Base-by-base conservation (phyloP, 1,140 invertebrate genomes). In the Drosophila pectinifera region DNA sequence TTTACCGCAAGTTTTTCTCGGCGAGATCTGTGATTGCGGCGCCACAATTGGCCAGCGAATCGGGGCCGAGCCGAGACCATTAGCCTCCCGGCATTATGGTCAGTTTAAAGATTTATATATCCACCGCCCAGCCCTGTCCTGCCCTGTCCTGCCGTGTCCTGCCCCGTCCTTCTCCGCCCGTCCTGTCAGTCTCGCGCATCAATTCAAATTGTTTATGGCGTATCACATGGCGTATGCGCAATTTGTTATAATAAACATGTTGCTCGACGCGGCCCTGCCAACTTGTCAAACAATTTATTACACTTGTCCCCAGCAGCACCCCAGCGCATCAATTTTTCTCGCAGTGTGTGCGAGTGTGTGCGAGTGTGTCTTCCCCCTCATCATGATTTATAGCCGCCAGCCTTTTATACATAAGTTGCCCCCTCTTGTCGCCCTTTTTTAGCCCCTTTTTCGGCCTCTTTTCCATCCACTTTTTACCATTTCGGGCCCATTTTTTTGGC, bases 181-280 rank as follows among this genome's bases (percentile, higher is more conserved):
- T 34, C 31, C 18, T 26, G 18, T 42, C 22, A n/a, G 45, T 51
- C 22, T 58, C 20, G 22, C 53, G 65, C 67, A 78, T 81, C 78
- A 82, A 75, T 88, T 88, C 74, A 88, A 75, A 75, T 82, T 88
- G 69, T 79, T 75, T 70, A 88, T 68, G 83, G 82, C 74, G 55
- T 5, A 68, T 75, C 78, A 86, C 83, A 88, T 82, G 82, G 82
- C 69, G 82, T 85, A 85, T 86, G 76, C 83, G 74, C 83, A 86
- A 86, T 86, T 86, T 82, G 74, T 88, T 88, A 88, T 88, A 86
- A 82, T 86, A 86, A 88, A 88, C 82, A 86, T 88, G 82, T 86
- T 88, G 83, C 83, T 82, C 59, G 53, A 58, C 79, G 61, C 38
- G 57, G 56, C 49, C 55, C 80, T 64, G 83, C 70, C 83, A 86